A percentile compares a stretch with the other conserved stretches of the same genome.
Evolutionary conservation across 2,113 vertebrate species (phyloP).

Genomic region (Phaetusa simplex): DNA sequence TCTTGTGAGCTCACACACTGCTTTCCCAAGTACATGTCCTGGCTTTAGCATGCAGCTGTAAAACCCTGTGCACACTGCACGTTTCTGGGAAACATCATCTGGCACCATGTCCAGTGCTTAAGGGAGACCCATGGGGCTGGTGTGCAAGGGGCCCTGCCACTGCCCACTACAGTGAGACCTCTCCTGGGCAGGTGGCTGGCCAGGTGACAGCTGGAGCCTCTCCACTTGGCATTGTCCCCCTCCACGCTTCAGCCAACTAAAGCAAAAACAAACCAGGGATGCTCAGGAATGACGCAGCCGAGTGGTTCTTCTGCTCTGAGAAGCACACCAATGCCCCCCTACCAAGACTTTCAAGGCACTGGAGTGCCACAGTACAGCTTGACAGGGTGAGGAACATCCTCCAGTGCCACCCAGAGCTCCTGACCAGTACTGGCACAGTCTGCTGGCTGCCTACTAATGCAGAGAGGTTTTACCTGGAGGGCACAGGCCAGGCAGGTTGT

Average conservation of each 20-base stretch:
- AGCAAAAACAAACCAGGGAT: not conserved
- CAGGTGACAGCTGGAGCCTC: not conserved
- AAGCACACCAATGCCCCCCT: not conserved
- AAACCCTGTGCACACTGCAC: not conserved
- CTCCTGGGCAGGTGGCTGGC: not conserved
- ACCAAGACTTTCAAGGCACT: not conserved
- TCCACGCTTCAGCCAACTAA: not conserved
- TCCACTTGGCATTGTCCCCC: rapidly evolving
- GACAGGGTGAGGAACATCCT: not conserved
- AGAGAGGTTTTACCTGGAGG: not conserved
- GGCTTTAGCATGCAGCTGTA: not conserved
- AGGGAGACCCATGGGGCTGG: too few relatives aligned
- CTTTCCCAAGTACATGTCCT: not conserved
- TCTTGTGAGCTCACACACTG: not conserved
- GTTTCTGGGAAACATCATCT: not conserved
- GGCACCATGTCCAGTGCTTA: too few relatives aligned
- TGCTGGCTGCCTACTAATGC: not conserved
- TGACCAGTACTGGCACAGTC: not conserved
- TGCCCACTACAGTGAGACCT: not conserved
- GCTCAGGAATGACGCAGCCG: rapidly evolving
- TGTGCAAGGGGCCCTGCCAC: not conserved
- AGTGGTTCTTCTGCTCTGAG: not conserved
- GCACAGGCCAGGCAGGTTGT: not conserved
- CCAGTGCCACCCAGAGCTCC: not conserved
- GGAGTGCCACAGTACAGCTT: not conserved